Evolutionary conservation across 2,797 vertebrate genomes (phyloP).

Genomic region (Heteromormyrus szaboi): DNA sequence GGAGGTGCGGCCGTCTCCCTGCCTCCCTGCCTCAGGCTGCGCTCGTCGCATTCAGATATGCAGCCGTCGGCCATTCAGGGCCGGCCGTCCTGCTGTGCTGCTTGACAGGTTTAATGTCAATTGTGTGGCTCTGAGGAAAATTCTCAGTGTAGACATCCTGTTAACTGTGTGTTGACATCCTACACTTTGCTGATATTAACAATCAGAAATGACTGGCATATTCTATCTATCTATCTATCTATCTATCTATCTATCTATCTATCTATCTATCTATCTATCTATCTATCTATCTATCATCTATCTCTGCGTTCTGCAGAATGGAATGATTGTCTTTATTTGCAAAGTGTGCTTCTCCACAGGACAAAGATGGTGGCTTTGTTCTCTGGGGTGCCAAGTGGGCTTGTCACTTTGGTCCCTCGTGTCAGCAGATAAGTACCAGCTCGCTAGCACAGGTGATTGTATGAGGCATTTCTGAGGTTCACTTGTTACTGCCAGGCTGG

Average conservation of each 20-base stretch:
- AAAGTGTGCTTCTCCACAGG: neutral
- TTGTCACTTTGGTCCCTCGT: neutral
- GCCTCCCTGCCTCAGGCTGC: neutral
- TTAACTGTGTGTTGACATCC: neutral
- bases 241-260: too few relatives aligned
- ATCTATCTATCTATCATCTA: neutral
- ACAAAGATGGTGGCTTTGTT: neutral
- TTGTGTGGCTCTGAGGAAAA: neutral
- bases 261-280: too few relatives aligned
- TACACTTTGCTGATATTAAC: neutral
- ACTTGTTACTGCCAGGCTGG: neutral
- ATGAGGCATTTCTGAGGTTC: neutral
- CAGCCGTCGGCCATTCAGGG: neutral
- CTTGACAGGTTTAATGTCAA: neutral
- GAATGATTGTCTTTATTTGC: neutral
- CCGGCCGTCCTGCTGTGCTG: neutral
- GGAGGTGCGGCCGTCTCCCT: neutral
- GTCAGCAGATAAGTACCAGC: neutral
- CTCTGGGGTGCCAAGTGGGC: neutral
- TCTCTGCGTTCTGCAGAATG: neutral
- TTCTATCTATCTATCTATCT: too few relatives aligned
- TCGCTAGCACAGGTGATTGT: neutral
- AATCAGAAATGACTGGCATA: neutral
- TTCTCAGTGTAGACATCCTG: neutral
- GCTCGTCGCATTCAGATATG: neutral